These are phyloP conservation scores for Elephas maximus DNA, from an alignment of 2,113 vertebrate species.

Conservation along the genomic window DNA sequence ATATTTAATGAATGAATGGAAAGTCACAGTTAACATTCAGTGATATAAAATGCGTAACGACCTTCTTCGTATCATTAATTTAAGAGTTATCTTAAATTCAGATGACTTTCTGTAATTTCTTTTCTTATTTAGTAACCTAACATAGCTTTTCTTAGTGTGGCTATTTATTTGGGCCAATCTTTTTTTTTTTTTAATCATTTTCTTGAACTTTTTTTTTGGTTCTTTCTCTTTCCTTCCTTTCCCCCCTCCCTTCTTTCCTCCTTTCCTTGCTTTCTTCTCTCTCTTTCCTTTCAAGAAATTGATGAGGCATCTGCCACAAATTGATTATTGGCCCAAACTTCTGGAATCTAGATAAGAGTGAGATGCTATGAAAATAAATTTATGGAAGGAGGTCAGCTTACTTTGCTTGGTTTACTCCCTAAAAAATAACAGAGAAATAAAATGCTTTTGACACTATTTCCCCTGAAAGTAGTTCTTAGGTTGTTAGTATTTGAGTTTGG, in stretches of 20 bases:
- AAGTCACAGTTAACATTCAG: background rate
- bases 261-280: background rate
- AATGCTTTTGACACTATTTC: background rate
- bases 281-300: background rate
- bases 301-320: background rate
- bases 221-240: background rate
- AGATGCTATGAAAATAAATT: background rate
- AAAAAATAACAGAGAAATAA: background rate
- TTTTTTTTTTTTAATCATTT: conserved; percentile 32
- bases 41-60: background rate
- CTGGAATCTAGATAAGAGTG: background rate
- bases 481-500: background rate
- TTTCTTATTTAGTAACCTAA: background rate
- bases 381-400: background rate
- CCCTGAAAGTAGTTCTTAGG: background rate
- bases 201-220: background rate
- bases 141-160: conserved; percentile 6
- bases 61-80: background rate
- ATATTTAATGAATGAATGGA: background rate
- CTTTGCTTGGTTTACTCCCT: background rate
- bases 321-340: background rate
- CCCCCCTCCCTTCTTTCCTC: background rate
- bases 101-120: background rate
- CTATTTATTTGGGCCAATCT: background rate
- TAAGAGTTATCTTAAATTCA: conserved; percentile 30